Base-by-base conservation (phyloP, 2,888 invertebrate species). In the Aphrophora alni region DNA sequence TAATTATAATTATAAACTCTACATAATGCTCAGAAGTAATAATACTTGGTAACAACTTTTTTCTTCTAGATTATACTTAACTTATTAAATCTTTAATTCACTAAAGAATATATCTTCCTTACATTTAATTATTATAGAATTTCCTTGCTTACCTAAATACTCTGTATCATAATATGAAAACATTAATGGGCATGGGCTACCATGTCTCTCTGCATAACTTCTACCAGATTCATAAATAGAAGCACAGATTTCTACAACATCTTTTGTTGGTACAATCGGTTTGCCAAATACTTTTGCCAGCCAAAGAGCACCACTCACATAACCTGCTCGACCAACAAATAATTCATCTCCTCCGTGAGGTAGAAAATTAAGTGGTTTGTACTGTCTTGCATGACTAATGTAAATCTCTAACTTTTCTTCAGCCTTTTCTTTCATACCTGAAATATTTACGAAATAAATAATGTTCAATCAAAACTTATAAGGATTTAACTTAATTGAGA, bases 251-350 rank as follows among this genome's bases (percentile, higher is more conserved):
- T 92, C 91, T 83, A 91, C 89, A 69, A 94, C 87, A 80, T 91
- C 90, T 74, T 88, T 87, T 44, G 88, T 84, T 0, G 89, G 87
- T 76, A 91, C 88, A 14, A 91, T 87, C 38, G 87, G 85, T 0
- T 86, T 87, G 82, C 90, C 88, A 3, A 92, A 87, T 82, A 93
- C 91, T 81, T 92, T 90, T 25, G 90, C 89, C 38, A 97, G 87
- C 93, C 95, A 95, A 33, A 95, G 87, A 5, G 93, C 92, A 5
- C 95, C 96, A 84, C 93, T 93, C 0, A 97, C 87, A 85, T 94
- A 97, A 0, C 97, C 97, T 70, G 96, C 93, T 82, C 97, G 90
- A 0, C 97, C 97, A 0, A 96, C 95, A 86, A 97, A 93, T 26
- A 96, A 89, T 87, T 97, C 97, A 88, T 97, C 96, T 38, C 94